Conservation (phyloP, 2,113 vertebrate genomes). For the Petaurus breviceps region DNA sequence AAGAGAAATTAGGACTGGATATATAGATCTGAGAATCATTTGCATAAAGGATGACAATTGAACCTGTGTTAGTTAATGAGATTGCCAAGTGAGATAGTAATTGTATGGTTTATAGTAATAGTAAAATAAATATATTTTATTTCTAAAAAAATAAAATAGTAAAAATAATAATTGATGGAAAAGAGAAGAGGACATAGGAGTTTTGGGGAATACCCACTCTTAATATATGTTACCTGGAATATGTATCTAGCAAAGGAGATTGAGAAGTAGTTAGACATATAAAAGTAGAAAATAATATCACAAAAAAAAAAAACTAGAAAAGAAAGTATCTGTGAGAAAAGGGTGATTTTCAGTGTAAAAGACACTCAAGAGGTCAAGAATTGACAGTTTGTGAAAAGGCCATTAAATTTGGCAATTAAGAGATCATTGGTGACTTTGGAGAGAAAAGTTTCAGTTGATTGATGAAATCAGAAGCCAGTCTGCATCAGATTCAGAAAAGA, state of each 20-base stretch:
- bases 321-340: background rate
- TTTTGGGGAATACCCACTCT: background rate
- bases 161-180: background rate
- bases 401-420: background rate
- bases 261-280: background rate
- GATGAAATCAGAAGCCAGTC: background rate
- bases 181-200: background rate
- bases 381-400: background rate
- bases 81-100: background rate
- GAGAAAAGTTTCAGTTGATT: background rate
- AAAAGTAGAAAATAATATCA: background rate
- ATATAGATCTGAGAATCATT: background rate
- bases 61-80: background rate
- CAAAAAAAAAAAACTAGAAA: background rate
- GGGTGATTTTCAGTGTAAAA: background rate
- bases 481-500: background rate
- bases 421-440: background rate
- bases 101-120: background rate
- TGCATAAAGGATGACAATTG: background rate
- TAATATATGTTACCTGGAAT: background rate
- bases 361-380: background rate
- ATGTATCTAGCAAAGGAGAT: background rate
- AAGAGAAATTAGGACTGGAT: background rate
- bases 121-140: no score
- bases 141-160: no score